Percentiles rank a stretch among this genome's conserved stretches.
These are phyloP conservation scores for Vollenhovia emeryi DNA, from an alignment of 1,140 invertebrate species.

Conservation along the genomic window DNA sequence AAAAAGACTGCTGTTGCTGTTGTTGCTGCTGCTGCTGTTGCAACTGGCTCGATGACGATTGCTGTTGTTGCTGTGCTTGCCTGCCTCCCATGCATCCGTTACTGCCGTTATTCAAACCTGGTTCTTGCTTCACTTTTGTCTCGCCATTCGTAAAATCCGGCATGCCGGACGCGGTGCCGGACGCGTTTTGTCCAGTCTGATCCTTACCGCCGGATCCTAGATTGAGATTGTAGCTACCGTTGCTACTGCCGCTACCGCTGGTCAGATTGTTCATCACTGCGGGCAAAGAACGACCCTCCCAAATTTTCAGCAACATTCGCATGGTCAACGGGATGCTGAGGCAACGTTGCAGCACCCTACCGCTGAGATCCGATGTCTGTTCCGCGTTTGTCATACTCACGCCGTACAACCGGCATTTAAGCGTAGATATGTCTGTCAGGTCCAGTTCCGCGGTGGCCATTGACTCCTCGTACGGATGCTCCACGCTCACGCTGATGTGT, in stretches of 20 bases:
- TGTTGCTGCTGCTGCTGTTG: slow-evolving; percentile 72
- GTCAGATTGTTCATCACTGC: slow-evolving; percentile 76
- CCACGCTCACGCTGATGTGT: slow-evolving; percentile 95
- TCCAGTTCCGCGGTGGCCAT: slow-evolving; percentile 97
- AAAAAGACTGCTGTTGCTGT: slow-evolving; percentile 85
- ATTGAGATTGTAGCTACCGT: slow-evolving; percentile 83
- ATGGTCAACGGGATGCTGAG: slow-evolving; percentile 96
- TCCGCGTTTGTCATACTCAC: slow-evolving; percentile 86
- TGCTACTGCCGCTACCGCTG: slow-evolving; percentile 76
- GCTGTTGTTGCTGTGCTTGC: slow-evolving; percentile 65
- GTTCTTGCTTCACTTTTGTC: slow-evolving; percentile 86
- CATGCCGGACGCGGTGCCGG: slow-evolving; percentile 73
- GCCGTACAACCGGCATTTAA: slow-evolving; percentile 88
- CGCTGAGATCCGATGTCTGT: slow-evolving; percentile 91
- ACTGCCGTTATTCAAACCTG: slow-evolving; percentile 82
- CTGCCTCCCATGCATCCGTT: slow-evolving; percentile 79
- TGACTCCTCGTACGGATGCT: slow-evolving; percentile 96
- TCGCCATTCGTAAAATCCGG: slow-evolving; percentile 85
- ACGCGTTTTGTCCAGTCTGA: slow-evolving; percentile 79
- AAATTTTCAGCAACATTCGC: slow-evolving; percentile 85
- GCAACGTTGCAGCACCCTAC: slow-evolving; percentile 94
- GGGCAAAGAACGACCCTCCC: slow-evolving; percentile 83
- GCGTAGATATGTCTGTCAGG: slow-evolving; percentile 91
- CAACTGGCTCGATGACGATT: slow-evolving; percentile 63
- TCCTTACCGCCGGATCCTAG: slow-evolving; percentile 74